Evolutionary conservation across 2,888 invertebrate species (phyloP), one percentile per base, ranked within the genome.

Genomic region (Thumatha senex): DNA sequence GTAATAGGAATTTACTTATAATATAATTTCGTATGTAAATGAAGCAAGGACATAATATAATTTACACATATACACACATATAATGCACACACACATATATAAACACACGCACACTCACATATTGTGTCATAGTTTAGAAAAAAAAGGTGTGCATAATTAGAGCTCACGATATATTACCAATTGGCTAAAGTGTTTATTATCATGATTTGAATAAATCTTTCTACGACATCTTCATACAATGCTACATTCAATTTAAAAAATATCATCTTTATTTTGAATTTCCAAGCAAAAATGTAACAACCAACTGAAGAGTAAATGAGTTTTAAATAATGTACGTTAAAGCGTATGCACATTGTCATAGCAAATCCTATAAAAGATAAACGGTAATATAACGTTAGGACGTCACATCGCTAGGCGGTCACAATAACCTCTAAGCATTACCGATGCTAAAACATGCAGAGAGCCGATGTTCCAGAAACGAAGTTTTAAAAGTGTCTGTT

Each of bases 391-490:
- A 68, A 65, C 40, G 57, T 35, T 33, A 47, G 46, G 30, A 24
- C 38, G 44, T 40, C 46, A 15, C 12, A 13, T 35, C 18, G 51
- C 29, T 30, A 38, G 5, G 43, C 29, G 45, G 49, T 48, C 58
- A 63, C 63, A 70, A 70, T 73, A 69, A 57, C 50, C 68, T 63
- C 67, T 69, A 66, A 73, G 72, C 74, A 80, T 76, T 71, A 69
- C 59, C 72, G 61, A 80, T 80, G 76, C 72, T 72, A 76, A 76
- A 74, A 69, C 66, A 66, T 61, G 63, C 56, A 51, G 51, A 44
- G 50, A 39, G 9, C 33, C 18, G 30, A 31, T 31, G 38, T 35
- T 41, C 10, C 11, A 42, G 35, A 18, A 15, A 33, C 31, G 5
- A 48, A 12, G 14, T 43, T 43, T 33, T 24, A 4, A 40, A 38